Evolutionary conservation across 2,888 invertebrate genomes (phyloP).

Genomic region (Heliconius charithonia): DNA sequence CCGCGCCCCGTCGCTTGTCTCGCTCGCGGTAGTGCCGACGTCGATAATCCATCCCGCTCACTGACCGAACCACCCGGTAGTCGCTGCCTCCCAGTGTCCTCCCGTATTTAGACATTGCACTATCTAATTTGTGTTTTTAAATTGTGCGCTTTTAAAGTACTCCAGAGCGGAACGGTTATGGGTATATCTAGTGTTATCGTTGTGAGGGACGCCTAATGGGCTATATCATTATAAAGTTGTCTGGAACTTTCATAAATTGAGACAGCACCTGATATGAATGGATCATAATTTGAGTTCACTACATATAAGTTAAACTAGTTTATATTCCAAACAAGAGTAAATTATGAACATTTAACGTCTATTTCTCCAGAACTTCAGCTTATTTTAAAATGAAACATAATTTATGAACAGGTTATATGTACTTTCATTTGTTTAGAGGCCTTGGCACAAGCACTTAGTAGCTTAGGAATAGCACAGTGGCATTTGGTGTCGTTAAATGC

Average conservation of each 20-base stretch:
- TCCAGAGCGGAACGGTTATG: slow-evolving; percentile 65
- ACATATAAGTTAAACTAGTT: slow-evolving; percentile 52
- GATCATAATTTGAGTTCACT: slow-evolving; percentile 56
- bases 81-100: slow-evolving; percentile 75
- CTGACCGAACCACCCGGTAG: slow-evolving; percentile 80
- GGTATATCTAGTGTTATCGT: slow-evolving; percentile 74
- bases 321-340: slow-evolving; percentile 21
- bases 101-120: slow-evolving; percentile 81
- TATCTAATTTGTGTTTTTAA: slow-evolving; percentile 82
- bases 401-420: slow-evolving; percentile 56
- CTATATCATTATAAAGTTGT: slow-evolving; percentile 77
- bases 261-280: slow-evolving; percentile 65
- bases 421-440: slow-evolving; percentile 75
- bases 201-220: slow-evolving; percentile 70
- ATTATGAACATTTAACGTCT: slow-evolving; percentile 42
- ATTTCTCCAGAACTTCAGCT: slow-evolving; percentile 50
- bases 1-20: slow-evolving; percentile 68
- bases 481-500: slow-evolving; percentile 70
- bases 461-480: slow-evolving; percentile 72
- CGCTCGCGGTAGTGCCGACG: slow-evolving; percentile 61
- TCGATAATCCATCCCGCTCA: slow-evolving; percentile 72
- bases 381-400: slow-evolving; percentile 19
- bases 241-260: slow-evolving; percentile 60
- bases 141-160: slow-evolving; percentile 73
- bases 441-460: slow-evolving; percentile 71